Evolutionary conservation across 2,888 invertebrate genomes (phyloP).

Genomic region (Heteromyza rotundicornis): DNA sequence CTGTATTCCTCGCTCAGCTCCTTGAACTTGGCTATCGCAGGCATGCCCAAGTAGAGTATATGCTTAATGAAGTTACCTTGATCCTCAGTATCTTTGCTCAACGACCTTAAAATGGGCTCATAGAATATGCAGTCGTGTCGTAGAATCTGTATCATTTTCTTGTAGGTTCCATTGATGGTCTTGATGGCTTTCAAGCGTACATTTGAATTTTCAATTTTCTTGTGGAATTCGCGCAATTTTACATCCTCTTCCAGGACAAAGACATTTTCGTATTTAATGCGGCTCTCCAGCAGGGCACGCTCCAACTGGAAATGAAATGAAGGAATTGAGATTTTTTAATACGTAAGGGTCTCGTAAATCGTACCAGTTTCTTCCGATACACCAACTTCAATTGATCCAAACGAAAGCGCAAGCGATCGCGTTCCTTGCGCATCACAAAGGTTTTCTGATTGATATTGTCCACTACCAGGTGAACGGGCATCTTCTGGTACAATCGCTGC

Average conservation of each 20-base stretch:
- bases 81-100: conserved; percentile 57
- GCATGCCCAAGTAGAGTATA: conserved; percentile 56
- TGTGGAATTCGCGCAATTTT: conserved; percentile 46
- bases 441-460: conserved; percentile 60
- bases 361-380: conserved; percentile 49
- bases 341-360: neutral
- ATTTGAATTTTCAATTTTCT: conserved; percentile 56
- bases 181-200: conserved; percentile 57
- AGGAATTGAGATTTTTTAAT: neutral
- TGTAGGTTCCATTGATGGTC: conserved; percentile 55
- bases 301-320: conserved; percentile 38
- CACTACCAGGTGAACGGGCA: conserved; percentile 55
- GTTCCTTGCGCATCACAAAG: conserved; percentile 58
- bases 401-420: conserved; percentile 52
- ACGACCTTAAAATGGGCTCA: conserved; percentile 57
- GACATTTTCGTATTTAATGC: conserved; percentile 55
- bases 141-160: conserved; percentile 54
- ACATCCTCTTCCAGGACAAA: conserved; percentile 52
- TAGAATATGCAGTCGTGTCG: conserved; percentile 58
- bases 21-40: conserved; percentile 51
- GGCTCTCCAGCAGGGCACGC: conserved; percentile 50
- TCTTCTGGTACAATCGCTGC: conserved; percentile 55
- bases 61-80: conserved; percentile 56
- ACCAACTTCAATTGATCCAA: conserved; percentile 42
- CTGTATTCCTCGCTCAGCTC: conserved; percentile 49